Evolutionary conservation across 2,113 vertebrate species (phyloP), one percentile per base, ranked within the genome.

Genomic region (Ptilorrhoa leucosticta): DNA sequence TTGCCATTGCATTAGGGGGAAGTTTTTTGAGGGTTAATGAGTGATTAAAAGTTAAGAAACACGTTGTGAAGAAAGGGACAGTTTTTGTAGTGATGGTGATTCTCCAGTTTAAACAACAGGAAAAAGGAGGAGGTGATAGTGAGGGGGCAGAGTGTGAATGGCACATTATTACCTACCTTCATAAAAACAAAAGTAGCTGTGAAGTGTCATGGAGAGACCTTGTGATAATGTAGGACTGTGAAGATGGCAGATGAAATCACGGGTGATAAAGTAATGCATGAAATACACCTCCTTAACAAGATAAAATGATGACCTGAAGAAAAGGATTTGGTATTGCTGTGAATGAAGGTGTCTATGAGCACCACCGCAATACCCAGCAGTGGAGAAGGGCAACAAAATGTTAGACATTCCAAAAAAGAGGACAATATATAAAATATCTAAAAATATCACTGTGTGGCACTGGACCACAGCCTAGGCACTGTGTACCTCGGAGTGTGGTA

Each of bases 401-500:
- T 47, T 27, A 69, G 63, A 48, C 66, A 75, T 60, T 63, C 4
- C 18, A 68, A 58, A 87, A 33, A 75, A 78, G 39, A 72, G 9
- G 27, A n/a, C 44, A 69, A 56, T 56, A 35, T 10, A 27, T 12
- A 35, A 80, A 75, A 54, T 51, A 24, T 7, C 24, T 12, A 30
- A 60, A 82, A 54, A 5, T 17, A 39, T 64, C 70, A 51, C 21
- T 19, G 28, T 0, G 3, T 50, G 30, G 66, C 39, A 35, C 31
- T 7, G 51, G 18, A 73, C 6, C 4, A 8, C 26, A 80, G 37
- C 20, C 56, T 51, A 50, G 31, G 13, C 26, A 50, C 27, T 8
- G 9, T 31, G 69, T 10, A 16, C 26, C 60, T 51, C 0, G 0
- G 44, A 21, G 30, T 13, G 2, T 2, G 24, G 18, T 0, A 76